Evolutionary conservation across 2,797 vertebrate genomes (phyloP).

Genomic region (Sardinella longiceps): DNA sequence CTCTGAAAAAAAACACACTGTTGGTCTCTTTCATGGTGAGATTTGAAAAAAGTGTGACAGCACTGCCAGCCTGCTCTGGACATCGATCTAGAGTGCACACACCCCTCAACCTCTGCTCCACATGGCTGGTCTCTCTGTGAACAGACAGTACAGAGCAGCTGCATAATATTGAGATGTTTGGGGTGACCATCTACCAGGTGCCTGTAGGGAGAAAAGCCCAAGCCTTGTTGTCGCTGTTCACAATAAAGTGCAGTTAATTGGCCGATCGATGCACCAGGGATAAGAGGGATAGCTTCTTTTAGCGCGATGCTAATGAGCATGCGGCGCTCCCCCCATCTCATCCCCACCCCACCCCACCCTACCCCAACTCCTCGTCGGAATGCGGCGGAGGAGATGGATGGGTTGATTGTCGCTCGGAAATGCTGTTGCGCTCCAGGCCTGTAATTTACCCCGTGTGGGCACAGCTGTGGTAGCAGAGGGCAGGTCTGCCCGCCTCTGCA

Average conservation of each 20-base stretch:
- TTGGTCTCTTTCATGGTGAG: not conserved
- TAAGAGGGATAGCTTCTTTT: slow-evolving; percentile 40
- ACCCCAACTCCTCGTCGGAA: not conserved
- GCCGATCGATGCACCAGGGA: not conserved
- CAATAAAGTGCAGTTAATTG: slow-evolving; percentile 18
- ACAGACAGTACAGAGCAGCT: too few relatives aligned
- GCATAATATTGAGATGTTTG: not conserved
- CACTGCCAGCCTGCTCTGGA: not conserved
- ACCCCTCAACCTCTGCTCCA: not conserved
- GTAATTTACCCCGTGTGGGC: slow-evolving; percentile 44
- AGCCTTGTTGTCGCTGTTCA: slow-evolving; percentile 6
- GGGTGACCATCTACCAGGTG: not conserved
- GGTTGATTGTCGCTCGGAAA: slow-evolving; percentile 36
- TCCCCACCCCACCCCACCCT: too few relatives aligned
- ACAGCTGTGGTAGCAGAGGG: slow-evolving; percentile 15
- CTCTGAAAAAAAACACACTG: not conserved
- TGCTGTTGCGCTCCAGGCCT: slow-evolving; percentile 28
- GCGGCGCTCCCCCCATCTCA: slow-evolving; percentile 13
- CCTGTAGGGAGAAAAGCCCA: not conserved
- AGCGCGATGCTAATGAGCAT: slow-evolving; percentile 35
- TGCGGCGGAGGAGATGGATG: slow-evolving; percentile 30
- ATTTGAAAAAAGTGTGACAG: not conserved
- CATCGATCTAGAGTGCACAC: not conserved
- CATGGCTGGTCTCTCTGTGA: not conserved
- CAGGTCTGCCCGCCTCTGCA: not conserved